Base-by-base conservation (phyloP, 2,888 invertebrate genomes). In the Monopis laevigella region DNA sequence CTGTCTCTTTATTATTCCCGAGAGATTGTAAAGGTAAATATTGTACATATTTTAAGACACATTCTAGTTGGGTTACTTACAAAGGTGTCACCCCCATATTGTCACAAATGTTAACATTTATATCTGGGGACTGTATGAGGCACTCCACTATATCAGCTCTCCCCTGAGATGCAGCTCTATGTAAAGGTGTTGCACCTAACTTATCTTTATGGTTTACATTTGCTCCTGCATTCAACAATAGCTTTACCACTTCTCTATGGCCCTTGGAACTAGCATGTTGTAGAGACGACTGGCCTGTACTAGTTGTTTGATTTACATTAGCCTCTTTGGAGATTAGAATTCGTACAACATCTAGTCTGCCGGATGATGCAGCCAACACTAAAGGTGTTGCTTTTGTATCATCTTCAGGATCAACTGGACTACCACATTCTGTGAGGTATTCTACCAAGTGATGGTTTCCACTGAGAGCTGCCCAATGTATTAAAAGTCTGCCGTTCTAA, bases 181-280 rank as follows among this genome's bases (percentile, higher is more conserved):
- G 93, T 17, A 92, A 72, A 7, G 92, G 89, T 24, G 90, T 89
- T 1, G 89, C 89, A 39, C 86, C 86, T 45, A 88, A 69, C 38
- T 84, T 72, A 64, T 92, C 92, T 12, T 63, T 55, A 32, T 88
- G 84, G 59, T 92, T 90, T 0, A 88, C 69, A 61, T 90, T 82
- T 0, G 89, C 92, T 36, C 85, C 86, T 51, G 84, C 82, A 39
- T 85, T 78, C 29, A 94, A 55, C 39, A 94, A 62, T 42, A 85
- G 59, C 47, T 84, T 82, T 36, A 87, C 86, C 47, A 93, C 90
- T 66, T 88, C 84, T 51, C 82, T 70, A 82, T 89, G 88, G 44
- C 91, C 89, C 71, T 93, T 94, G 0, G 93, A 94, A 45, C 91
- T 88, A 29, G 92, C 91, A 80, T 94, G 93, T 58, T 93, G 93